A percentile compares a stretch with the other conserved stretches of the same genome.
phyloP scores from a whole-genome alignment of 2,113 vertebrate genomes.

The Cepphus grylle region DNA sequence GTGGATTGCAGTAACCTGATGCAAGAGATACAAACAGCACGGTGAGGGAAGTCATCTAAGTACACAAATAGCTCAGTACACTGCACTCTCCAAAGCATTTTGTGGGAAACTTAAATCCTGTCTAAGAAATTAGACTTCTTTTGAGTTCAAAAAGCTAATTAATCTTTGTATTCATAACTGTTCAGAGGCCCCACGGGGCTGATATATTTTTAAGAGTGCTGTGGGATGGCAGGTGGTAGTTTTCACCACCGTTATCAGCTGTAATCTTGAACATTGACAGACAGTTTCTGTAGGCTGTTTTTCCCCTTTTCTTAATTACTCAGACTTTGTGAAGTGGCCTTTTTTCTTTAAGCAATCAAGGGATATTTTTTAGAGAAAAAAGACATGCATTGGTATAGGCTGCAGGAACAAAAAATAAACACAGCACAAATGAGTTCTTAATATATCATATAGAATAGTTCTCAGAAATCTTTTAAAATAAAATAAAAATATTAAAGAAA shows the following conservation, averaged over 20 bases:
- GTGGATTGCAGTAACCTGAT: neutral
- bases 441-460: neutral
- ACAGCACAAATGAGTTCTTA: neutral
- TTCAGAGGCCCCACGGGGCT: neutral
- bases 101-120: neutral
- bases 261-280: neutral
- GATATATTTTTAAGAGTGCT: neutral
- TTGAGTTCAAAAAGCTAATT: constrained; percentile 36
- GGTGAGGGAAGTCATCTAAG: neutral
- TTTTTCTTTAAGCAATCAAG: neutral
- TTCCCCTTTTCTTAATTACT: neutral
- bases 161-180: constrained; percentile 1
- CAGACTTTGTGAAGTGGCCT: neutral
- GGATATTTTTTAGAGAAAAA: neutral
- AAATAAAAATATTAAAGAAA: too few relatives aligned
- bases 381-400: neutral
- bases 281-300: constrained; percentile 3
- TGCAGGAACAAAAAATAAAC: neutral
- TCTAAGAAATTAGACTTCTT: neutral
- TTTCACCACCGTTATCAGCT: neutral
- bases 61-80: neutral
- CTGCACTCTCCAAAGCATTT: neutral
- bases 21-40: neutral
- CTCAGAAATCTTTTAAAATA: neutral
- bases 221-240: neutral